A percentile compares a stretch with the other conserved stretches of the same genome.
Conservation (phyloP, 2,113 vertebrate genomes). For the Thamnaconus septentrionalis region DNA sequence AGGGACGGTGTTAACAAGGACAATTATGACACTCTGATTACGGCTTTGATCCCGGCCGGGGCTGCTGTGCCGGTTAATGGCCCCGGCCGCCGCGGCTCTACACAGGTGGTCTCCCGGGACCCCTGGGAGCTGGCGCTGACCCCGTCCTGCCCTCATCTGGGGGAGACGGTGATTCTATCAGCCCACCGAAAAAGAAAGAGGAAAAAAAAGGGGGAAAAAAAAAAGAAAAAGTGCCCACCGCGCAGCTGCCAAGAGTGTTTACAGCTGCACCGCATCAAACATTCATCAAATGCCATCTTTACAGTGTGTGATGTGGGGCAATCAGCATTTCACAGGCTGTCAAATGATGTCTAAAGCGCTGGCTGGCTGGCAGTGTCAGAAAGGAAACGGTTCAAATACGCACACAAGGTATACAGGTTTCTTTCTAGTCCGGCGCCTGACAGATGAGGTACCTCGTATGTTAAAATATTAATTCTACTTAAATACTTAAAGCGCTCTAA, state of each 20-base stretch:
- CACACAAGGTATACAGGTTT: constrained; percentile 58
- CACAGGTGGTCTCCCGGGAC: constrained; percentile 68
- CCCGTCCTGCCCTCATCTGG: constrained; percentile 67
- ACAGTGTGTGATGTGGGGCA: constrained; percentile 80
- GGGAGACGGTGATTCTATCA: constrained; percentile 63
- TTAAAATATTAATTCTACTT: constrained; percentile 80
- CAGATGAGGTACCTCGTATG: constrained; percentile 66
- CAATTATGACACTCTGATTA: constrained; percentile 69
- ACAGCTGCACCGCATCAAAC: constrained; percentile 79
- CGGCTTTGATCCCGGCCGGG: constrained; percentile 60
- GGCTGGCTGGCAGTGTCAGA: constrained; percentile 77
- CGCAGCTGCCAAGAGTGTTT: constrained; percentile 80
- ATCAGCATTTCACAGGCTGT: constrained; percentile 83
- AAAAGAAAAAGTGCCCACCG: constrained; percentile 48
- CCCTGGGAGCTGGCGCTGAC: constrained; percentile 65
- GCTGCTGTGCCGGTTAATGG: constrained; percentile 62
- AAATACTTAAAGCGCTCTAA: constrained; percentile 77
- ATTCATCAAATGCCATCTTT: constrained; percentile 81
- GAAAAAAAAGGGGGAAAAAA: no score
- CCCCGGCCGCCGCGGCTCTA: constrained; percentile 40
- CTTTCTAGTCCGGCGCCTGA: constrained; percentile 69
- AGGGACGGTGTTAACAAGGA: constrained; percentile 65
- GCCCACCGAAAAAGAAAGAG: constrained; percentile 6
- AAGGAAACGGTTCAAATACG: constrained; percentile 69
- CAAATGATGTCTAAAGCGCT: constrained; percentile 73